Conservation (phyloP, 64 coral and sea anemone species). For the Porites lutea region DNA sequence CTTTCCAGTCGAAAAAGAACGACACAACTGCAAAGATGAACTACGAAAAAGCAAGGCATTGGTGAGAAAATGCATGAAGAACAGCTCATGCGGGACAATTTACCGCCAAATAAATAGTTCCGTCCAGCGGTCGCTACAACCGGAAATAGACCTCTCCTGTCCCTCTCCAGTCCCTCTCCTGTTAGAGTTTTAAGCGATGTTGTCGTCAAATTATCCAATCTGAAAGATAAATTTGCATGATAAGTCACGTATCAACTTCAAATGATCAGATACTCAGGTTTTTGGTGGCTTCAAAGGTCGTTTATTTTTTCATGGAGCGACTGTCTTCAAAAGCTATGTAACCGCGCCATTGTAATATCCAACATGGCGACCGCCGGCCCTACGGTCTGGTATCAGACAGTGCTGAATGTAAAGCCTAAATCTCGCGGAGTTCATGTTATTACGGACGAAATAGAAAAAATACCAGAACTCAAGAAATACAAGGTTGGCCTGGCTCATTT, state of each 20-base stretch:
- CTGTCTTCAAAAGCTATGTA: background rate
- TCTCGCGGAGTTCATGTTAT: conserved; percentile 92
- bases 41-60: background rate
- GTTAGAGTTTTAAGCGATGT: background rate
- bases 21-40: background rate
- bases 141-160: background rate
- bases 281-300: background rate
- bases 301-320: background rate
- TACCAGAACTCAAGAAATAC: conserved; percentile 95
- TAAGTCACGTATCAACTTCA: background rate
- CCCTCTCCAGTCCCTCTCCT: too few species aligned
- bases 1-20: conserved; percentile 32
- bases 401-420: conserved; percentile 67
- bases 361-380: conserved; percentile 45
- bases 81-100: background rate
- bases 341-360: background rate
- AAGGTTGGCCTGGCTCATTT: conserved; percentile 95
- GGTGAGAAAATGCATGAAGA: background rate
- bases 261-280: background rate
- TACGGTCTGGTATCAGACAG: conserved; percentile 83
- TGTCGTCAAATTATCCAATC: background rate
- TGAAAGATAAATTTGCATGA: background rate
- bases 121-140: conserved; percentile 34
- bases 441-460: conserved; percentile 84
- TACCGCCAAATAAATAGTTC: background rate